Base-by-base conservation (phyloP, 2,888 invertebrate species). In the Physocephala rufipes region DNA sequence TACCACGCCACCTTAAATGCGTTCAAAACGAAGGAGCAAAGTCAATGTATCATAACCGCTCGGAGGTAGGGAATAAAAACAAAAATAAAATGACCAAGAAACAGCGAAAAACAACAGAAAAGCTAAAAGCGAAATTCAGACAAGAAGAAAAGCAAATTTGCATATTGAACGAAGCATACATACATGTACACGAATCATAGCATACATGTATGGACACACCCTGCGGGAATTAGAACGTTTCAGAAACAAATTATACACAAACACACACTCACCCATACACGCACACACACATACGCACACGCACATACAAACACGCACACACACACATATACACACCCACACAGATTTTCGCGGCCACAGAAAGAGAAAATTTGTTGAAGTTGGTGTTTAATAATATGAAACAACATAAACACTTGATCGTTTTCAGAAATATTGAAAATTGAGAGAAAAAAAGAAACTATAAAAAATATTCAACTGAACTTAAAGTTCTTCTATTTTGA, bases 141-240 rank as follows among this genome's bases (percentile, higher is more conserved):
- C 49, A 5, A 28, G 55, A 15, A 64, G 53, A 69, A 51, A 63
- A 30, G 19, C 28, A 47, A 16, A 53, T 55, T 36, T 43, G 26
- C 30, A 58, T 53, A 21, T 43, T 51, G 53, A 36, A 53, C 9
- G 36, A 78, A 71, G 55, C 30, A 49, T n/a, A n/a, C 53, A 49
- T 36, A 36, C 45, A 5, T n/a, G 24, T 55, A n/a, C n/a, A n/a
- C n/a, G n/a, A n/a, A n/a, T n/a, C n/a, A n/a, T 21, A 55, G 24
- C 64, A 16, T 26, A 63, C 36, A 36, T 36, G 36, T 9, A 36
- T n/a, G n/a, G n/a, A n/a, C n/a, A n/a, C n/a, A n/a, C n/a, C n/a
- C n/a, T n/a, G n/a, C n/a, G n/a, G n/a, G n/a, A n/a, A n/a, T n/a
- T n/a, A n/a, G n/a, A n/a, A n/a, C n/a, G n/a, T n/a, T n/a, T n/a